Evolutionary conservation across 2,797 vertebrate genomes (phyloP).

Genomic region (Loriculus beryllinus): DNA sequence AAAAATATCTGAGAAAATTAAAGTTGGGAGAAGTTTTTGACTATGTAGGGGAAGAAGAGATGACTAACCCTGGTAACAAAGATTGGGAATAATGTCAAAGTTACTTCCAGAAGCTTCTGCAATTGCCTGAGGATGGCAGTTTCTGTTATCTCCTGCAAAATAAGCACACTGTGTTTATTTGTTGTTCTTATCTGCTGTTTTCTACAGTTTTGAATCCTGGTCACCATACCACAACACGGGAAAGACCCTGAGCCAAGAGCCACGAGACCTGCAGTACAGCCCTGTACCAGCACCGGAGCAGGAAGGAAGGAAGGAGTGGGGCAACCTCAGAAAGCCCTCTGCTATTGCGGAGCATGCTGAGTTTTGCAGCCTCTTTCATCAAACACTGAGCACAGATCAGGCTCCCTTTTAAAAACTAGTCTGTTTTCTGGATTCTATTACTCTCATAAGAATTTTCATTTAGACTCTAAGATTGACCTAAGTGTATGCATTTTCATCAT

Average conservation of each 20-base stretch:
- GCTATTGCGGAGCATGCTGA: rapidly evolving
- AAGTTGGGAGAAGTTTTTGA: neutral
- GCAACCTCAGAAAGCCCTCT: neutral
- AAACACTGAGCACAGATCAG: neutral
- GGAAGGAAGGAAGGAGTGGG: neutral
- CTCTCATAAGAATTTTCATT: neutral
- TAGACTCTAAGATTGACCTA: neutral
- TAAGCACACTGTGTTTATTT: rapidly evolving
- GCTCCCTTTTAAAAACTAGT: neutral
- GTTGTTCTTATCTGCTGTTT: neutral
- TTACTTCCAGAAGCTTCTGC: neutral
- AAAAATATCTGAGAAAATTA: neutral
- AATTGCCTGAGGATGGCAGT: neutral
- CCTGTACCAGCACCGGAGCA: neutral
- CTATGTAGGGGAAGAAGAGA: neutral
- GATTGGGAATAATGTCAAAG: neutral
- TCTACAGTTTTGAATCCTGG: neutral
- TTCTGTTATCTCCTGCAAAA: neutral
- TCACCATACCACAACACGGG: neutral
- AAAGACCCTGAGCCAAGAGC: neutral
- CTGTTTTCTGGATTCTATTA: neutral
- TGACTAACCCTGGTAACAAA: neutral
- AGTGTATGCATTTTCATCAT: neutral
- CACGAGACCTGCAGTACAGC: neutral
- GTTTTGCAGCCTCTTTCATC: neutral